These are phyloP conservation scores for Steatocranus sp. DNA, from an alignment of 2,797 vertebrate species.

Conservation along the genomic window DNA sequence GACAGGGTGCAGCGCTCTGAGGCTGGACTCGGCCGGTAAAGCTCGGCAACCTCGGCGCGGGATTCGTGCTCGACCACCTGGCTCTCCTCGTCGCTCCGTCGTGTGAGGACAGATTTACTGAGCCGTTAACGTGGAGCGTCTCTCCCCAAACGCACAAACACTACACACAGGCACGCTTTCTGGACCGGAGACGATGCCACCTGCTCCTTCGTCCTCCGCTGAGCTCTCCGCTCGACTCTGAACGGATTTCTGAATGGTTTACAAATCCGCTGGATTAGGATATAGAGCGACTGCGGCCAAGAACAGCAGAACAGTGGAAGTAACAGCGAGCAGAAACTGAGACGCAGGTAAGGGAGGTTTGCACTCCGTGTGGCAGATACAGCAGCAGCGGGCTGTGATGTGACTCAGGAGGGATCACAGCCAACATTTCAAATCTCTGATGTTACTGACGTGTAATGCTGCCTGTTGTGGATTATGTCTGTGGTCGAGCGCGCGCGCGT, in stretches of 20 bases:
- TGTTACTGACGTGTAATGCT: background rate
- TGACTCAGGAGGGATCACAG: background rate
- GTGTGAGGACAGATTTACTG: background rate
- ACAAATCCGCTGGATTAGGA: constrained; percentile 22
- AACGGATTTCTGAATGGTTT: constrained; percentile 35
- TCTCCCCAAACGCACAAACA: background rate
- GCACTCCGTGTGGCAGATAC: background rate
- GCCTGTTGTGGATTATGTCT: background rate
- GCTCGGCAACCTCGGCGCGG: background rate
- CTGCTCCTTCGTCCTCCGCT: background rate
- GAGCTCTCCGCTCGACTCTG: background rate
- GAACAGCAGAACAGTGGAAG: background rate
- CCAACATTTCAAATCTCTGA: background rate
- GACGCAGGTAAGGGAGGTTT: constrained; percentile 26
- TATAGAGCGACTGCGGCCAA: background rate
- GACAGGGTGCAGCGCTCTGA: background rate
- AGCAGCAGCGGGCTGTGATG: background rate
- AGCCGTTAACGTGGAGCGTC: background rate
- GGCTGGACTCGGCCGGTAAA: background rate
- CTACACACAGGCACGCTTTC: background rate
- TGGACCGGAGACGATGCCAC: constrained; percentile 2
- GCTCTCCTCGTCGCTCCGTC: background rate
- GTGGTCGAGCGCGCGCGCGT: background rate
- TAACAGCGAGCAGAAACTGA: background rate
- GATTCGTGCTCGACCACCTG: background rate